phyloP scores from a whole-genome alignment of 1,140 invertebrate genomes.

The Akabosia matsudoensis region DNA sequence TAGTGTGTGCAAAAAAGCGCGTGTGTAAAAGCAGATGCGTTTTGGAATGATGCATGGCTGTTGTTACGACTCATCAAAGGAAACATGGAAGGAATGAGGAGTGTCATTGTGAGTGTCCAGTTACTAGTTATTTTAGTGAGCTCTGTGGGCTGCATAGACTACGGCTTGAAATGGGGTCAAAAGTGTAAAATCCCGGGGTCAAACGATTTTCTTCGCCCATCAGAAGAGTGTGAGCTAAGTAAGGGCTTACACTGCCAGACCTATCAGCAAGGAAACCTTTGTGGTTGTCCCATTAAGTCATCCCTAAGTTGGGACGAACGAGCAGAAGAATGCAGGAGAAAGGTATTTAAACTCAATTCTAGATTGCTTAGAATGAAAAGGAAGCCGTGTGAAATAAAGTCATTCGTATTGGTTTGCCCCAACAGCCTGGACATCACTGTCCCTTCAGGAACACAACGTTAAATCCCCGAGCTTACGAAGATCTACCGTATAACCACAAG shows the following conservation, averaged over 20 bases:
- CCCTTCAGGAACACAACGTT: neutral
- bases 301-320: constrained; percentile 24
- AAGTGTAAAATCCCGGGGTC: constrained; percentile 14
- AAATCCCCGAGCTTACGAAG: neutral
- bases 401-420: neutral
- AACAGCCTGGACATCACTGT: neutral
- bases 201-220: neutral
- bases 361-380: neutral
- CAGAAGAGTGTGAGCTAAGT: constrained; percentile 29
- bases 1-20: no score
- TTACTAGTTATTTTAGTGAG: neutral
- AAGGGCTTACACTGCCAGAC: constrained; percentile 29
- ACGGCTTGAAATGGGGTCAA: constrained; percentile 27
- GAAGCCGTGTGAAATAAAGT: neutral
- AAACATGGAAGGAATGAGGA: no score
- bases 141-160: neutral
- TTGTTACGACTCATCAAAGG: no score
- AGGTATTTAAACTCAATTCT: neutral
- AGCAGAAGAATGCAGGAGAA: constrained; percentile 32
- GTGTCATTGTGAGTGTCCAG: neutral
- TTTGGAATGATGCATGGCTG: no score
- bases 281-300: constrained; percentile 28
- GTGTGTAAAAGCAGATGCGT: no score
- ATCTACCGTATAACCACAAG: constrained; percentile 21
- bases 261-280: constrained; percentile 29